Evolutionary conservation across 2,113 vertebrate genomes (phyloP), one percentile per base, ranked within the genome.

Genomic region (Terrapene triunguis): DNA sequence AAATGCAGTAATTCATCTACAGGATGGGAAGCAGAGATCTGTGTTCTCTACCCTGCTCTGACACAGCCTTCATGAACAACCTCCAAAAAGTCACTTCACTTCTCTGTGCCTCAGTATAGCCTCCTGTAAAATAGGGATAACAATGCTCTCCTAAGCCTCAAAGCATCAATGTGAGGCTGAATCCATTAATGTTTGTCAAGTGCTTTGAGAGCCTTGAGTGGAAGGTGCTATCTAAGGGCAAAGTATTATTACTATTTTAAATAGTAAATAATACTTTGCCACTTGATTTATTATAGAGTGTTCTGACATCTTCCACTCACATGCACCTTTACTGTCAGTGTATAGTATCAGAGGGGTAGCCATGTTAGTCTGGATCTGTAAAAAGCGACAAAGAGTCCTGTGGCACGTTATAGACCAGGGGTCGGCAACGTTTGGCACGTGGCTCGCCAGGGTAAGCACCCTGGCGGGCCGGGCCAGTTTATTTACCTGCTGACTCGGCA

Each of bases 21-120:
- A 38, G 17, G 53, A 35, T 53, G 7, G 53, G 53, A 54, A 53
- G 8, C 35, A 21, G 32, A n/a, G 14, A n/a, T 35, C 14, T 69
- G 62, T 69, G 62, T n/a, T 69, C 62, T 69, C 7, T 54, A 38
- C 13, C 35, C 21, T 81, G 48, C 19, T 54, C 10, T 25, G 50
- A 35, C 10, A 35, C 12, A 14, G 25, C 8, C 24, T 57, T 27
- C 35, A 57, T 27, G 54, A 54, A 53, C 16, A 8, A 55, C 53
- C 80, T 42, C 53, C 53, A n/a, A 25, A 35, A 82, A 82, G 25
- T 17, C 51, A 78, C 53, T 69, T 48, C 69, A 59, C 87, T 1
- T 0, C 54, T 21, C 54, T 53, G 5, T 6, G 85, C 38, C 80
- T 54, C 55, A 10, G 7, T 2, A 55, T 4, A 38, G 1, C 6